These are phyloP conservation scores for Pterostichus niger DNA, from an alignment of 2,888 invertebrate genomes.

Conservation along the genomic window DNA sequence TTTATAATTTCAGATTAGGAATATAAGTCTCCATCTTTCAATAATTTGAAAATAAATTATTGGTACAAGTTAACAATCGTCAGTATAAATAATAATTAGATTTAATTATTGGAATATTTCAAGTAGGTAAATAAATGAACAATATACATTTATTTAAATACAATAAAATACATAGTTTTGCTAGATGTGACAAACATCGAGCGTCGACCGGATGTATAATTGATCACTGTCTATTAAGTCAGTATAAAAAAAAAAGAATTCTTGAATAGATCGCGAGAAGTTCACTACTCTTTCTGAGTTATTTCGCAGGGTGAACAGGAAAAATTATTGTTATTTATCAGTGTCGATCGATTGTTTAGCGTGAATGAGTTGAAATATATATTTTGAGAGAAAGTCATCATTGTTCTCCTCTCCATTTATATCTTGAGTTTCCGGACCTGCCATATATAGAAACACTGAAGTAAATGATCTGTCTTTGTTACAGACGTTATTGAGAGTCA, in stretches of 20 bases:
- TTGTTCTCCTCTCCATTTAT: constrained; percentile 38
- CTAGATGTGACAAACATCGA: too few species aligned
- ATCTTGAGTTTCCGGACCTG: not conserved
- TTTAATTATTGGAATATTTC: too few species aligned
- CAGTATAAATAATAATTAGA: too few species aligned
- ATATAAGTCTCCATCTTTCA: too few species aligned
- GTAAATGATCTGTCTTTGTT: constrained; percentile 43
- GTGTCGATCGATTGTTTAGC: constrained; percentile 7
- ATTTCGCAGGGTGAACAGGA: constrained; percentile 16
- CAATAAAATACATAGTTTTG: too few species aligned
- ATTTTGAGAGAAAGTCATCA: constrained; percentile 43
- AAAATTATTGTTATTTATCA: constrained; percentile 38
- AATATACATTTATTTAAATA: too few species aligned
- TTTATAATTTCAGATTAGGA: too few species aligned
- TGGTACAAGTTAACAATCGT: too few species aligned
- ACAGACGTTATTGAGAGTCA: constrained; percentile 14
- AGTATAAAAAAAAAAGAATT: not conserved
- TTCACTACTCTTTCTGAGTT: constrained; percentile 8
- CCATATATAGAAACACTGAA: constrained; percentile 32
- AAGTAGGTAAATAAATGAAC: too few species aligned
- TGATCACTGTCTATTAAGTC: not conserved
- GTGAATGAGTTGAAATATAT: constrained; percentile 31
- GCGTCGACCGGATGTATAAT: too few species aligned
- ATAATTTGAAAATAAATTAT: too few species aligned
- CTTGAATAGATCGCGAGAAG: not conserved